These are phyloP conservation scores for Drosophila busckii DNA, from an alignment of 1,140 invertebrate species.

Conservation along the genomic window DNA sequence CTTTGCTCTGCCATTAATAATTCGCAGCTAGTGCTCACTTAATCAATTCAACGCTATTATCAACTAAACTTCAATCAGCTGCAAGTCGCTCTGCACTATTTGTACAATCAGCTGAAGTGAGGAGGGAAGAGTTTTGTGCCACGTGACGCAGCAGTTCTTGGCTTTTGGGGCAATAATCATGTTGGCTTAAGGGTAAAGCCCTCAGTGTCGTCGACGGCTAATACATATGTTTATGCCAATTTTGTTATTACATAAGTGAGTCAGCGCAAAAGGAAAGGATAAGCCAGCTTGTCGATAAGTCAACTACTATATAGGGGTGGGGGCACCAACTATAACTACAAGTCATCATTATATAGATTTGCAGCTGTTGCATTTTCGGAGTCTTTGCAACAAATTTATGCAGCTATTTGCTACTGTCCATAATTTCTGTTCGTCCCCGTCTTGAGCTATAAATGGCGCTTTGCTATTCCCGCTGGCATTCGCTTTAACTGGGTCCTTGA, in stretches of 20 bases:
- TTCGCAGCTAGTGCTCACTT: no score
- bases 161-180: constrained; percentile 31
- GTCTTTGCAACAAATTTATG: constrained; percentile 38
- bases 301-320: no score
- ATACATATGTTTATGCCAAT: constrained; percentile 76
- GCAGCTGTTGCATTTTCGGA: constrained; percentile 24
- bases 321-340: constrained; percentile 19
- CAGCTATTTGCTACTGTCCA: constrained; percentile 68
- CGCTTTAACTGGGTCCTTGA: constrained; percentile 62
- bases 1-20: no score
- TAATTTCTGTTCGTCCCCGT: constrained; percentile 18
- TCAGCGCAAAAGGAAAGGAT: constrained; percentile 51
- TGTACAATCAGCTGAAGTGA: no score
- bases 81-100: no score
- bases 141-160: constrained; percentile 49
- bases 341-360: constrained; percentile 70
- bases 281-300: constrained; percentile 29
- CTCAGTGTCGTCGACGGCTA: constrained; percentile 31
- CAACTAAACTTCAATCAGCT: no score
- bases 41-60: no score
- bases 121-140: no score
- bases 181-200: constrained; percentile 11
- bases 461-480: constrained; percentile 44
- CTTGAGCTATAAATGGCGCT: constrained; percentile 30
- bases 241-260: constrained; percentile 73